Base-by-base conservation (phyloP, 1,140 invertebrate species). In the Bicyclus anynana region DNA sequence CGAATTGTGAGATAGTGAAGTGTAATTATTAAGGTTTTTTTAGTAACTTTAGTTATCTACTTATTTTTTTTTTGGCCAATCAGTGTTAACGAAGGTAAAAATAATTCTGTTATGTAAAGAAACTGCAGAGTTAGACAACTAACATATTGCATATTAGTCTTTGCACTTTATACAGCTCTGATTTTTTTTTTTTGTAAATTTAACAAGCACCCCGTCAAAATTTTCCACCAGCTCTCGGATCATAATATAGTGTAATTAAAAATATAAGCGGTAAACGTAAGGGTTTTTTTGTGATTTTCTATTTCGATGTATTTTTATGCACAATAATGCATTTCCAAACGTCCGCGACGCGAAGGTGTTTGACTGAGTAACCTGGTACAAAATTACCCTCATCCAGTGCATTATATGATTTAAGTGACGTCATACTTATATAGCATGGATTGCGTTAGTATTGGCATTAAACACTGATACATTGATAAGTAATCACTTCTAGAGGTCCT, bases 281-380 rank as follows among this genome's bases (percentile, higher is more conserved):
- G 62, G 72, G 69, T 74, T 74, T 44, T 74, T 44, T 69, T 75
- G 71, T 74, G 68, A 70, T 62, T 62, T 62, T 67, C 65, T 65
- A 73, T 76, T 73, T 73, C 53, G 66, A 76, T 75, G 70, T 71
- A 75, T 73, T 74, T n/a, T 74, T 74, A 77, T 82, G 84, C 81
- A 82, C 81, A 87, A 84, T 65, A 74, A 77, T 74, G 83, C 80
- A 84, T 86, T 84, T 86, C 59, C 54, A 74, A 65, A 69, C 64
- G 75, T 75, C 77, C 74, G 61, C 58, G 53, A 51, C 44, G 48
- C 62, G 67, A 65, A 61, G 59, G 57, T 56, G 54, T 65, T 33
- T 65, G 79, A 84, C 75, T 86, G 80, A 82, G 51, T 67, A 72
- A 77, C 65, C 80, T 79, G 80, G 77, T 84, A 83, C 79, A 83